Evolutionary conservation across 2,888 invertebrate species (phyloP).

Genomic region (Serripes groenlandicus): DNA sequence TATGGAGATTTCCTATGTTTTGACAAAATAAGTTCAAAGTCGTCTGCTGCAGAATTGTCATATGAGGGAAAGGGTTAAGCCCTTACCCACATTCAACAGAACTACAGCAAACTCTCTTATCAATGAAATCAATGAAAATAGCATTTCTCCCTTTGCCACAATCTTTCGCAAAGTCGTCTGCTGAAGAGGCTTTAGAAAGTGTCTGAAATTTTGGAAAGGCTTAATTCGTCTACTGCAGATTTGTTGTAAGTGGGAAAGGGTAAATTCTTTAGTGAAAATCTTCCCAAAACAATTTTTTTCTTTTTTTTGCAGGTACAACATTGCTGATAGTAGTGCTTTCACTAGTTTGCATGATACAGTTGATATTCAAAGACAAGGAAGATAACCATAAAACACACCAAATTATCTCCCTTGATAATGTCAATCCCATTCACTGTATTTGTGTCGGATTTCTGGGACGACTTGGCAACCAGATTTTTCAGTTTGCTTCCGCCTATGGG

Average conservation of each 20-base stretch:
- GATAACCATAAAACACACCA: background rate
- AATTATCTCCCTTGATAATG: constrained; percentile 3
- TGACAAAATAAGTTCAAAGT: too few species aligned
- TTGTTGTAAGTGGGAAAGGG: too few species aligned
- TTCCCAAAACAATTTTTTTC: background rate
- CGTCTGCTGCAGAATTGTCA: too few species aligned
- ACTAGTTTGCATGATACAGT: background rate
- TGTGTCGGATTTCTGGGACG: constrained; percentile 60
- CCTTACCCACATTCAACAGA: too few species aligned
- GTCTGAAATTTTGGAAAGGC: too few species aligned
- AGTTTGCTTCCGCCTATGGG: constrained; percentile 71
- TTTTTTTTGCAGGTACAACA: constrained; percentile 1
- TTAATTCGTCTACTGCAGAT: too few species aligned
- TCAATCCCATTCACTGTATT: constrained; percentile 16
- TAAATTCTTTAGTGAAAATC: background rate
- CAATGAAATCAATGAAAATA: too few species aligned
- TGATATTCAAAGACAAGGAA: background rate
- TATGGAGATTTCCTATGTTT: too few species aligned
- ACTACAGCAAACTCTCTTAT: too few species aligned
- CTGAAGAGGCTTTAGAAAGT: background rate
- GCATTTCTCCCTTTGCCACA: too few species aligned
- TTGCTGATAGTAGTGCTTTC: background rate
- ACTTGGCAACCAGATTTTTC: constrained; percentile 73
- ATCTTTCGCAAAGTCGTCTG: too few species aligned
- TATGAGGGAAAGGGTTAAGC: too few species aligned